Percentiles rank a stretch among this genome's conserved stretches.
Conservation (phyloP, 2,113 vertebrate species). For the Alethe diademata region DNA sequence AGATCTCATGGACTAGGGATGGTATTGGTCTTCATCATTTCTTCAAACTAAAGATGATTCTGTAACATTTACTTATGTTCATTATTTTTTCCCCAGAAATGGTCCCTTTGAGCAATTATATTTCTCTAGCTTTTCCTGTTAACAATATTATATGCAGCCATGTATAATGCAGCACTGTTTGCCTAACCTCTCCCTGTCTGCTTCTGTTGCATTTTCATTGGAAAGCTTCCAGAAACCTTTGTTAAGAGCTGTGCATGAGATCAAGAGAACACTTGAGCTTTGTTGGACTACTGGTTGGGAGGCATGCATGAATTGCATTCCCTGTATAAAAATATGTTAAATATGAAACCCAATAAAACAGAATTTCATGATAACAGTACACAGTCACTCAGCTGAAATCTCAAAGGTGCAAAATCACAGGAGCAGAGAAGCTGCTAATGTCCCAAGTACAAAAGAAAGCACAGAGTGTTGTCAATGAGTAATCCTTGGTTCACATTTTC, state of each 20-base stretch:
- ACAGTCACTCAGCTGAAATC: neutral
- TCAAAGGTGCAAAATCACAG: neutral
- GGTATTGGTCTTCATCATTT: neutral
- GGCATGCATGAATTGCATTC: neutral
- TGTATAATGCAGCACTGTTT: constrained; percentile 42
- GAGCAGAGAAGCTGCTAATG: neutral
- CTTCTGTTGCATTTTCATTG: constrained; percentile 60
- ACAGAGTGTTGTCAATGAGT: neutral
- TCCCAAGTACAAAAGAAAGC: neutral
- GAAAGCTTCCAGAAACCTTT: constrained; percentile 42
- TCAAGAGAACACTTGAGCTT: constrained; percentile 43
- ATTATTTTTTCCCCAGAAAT: neutral
- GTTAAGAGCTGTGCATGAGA: constrained; percentile 34
- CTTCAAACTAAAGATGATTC: neutral
- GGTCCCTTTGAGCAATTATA: constrained; percentile 15
- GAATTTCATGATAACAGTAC: neutral
- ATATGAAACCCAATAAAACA: neutral
- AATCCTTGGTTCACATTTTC: neutral
- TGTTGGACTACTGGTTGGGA: constrained; percentile 2
- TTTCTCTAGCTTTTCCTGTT: constrained; percentile 25
- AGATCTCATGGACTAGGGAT: neutral
- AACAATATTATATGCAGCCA: neutral
- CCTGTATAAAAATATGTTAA: neutral
- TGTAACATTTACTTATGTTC: neutral
- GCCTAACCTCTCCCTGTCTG: constrained; percentile 4